Conservation (phyloP, 1,140 invertebrate species). For the Magallana gigas region DNA sequence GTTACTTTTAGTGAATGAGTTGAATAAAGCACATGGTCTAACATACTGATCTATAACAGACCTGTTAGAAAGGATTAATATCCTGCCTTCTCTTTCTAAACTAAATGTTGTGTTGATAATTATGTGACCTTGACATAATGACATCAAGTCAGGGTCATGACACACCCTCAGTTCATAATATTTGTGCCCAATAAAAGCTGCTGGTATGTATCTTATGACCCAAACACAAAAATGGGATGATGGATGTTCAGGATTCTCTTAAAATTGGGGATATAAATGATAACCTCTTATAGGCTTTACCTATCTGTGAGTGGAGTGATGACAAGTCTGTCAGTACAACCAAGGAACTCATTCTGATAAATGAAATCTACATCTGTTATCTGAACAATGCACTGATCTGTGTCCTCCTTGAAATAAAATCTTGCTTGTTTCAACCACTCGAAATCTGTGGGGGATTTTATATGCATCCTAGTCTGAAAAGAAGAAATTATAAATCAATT, state of each 20-base stretch:
- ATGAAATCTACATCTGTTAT: constrained; percentile 97
- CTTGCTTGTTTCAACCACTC: constrained; percentile 98
- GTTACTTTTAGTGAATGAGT: no score
- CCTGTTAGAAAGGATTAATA: no score
- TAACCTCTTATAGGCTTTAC: constrained; percentile 78
- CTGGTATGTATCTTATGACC: no score
- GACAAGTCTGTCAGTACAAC: constrained; percentile 96
- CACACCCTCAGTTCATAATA: no score
- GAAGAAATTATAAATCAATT: neutral
- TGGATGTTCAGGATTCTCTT: no score
- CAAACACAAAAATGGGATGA: no score
- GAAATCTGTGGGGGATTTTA: constrained; percentile 88
- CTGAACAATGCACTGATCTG: constrained; percentile 93
- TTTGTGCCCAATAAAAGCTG: no score
- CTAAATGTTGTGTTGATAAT: neutral
- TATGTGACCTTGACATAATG: neutral
- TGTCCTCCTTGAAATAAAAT: constrained; percentile 98
- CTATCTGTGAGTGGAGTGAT: constrained; percentile 97
- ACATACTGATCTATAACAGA: no score
- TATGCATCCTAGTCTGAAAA: constrained; percentile 74
- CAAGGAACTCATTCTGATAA: constrained; percentile 98
- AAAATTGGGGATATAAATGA: no score
- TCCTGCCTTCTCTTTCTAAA: no score
- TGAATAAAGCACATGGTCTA: no score
- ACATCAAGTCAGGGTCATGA: neutral